A percentile compares a stretch with the other conserved stretches of the same genome.
Conservation (phyloP, 2,888 invertebrate genomes). For the Lypha dubia region DNA sequence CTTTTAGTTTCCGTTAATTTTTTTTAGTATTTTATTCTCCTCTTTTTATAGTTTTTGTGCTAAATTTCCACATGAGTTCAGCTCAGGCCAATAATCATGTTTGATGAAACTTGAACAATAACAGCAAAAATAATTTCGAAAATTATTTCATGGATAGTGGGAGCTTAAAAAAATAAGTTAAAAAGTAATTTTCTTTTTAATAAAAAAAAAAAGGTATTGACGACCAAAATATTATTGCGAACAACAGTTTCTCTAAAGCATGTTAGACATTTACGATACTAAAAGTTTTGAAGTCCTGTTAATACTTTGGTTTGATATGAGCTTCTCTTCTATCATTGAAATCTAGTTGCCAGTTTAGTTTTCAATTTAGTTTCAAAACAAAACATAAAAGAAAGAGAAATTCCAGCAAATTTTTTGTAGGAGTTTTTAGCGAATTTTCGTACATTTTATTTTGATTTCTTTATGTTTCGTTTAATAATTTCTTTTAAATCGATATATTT, state of each 20-base stretch:
- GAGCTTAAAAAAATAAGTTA: not conserved
- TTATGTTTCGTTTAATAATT: not conserved
- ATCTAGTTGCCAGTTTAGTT: too few relatives aligned
- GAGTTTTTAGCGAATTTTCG: not conserved
- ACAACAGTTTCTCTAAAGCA: too few relatives aligned
- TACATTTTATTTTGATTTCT: not conserved
- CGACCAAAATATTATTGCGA: too few relatives aligned
- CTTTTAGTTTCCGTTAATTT: not conserved
- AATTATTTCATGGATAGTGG: not conserved
- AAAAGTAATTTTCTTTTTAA: not conserved
- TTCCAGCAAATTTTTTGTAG: not conserved
- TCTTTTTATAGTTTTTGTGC: not conserved
- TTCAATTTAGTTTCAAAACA: too few relatives aligned
- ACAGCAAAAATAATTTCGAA: conserved; percentile 42
- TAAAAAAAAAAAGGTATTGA: not conserved
- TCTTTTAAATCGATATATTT: not conserved
- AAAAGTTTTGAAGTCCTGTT: too few relatives aligned
- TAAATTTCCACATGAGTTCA: not conserved
- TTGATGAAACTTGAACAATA: conserved; percentile 55
- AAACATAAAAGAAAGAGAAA: too few relatives aligned
- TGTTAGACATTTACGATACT: too few relatives aligned
- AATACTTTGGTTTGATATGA: too few relatives aligned
- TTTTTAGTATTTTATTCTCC: not conserved
- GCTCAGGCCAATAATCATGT: conserved; percentile 35
- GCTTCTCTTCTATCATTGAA: too few relatives aligned